These are phyloP conservation scores for Desmophyllum pertusum DNA, from an alignment of 92 coral and sea anemone species.

Conservation along the genomic window DNA sequence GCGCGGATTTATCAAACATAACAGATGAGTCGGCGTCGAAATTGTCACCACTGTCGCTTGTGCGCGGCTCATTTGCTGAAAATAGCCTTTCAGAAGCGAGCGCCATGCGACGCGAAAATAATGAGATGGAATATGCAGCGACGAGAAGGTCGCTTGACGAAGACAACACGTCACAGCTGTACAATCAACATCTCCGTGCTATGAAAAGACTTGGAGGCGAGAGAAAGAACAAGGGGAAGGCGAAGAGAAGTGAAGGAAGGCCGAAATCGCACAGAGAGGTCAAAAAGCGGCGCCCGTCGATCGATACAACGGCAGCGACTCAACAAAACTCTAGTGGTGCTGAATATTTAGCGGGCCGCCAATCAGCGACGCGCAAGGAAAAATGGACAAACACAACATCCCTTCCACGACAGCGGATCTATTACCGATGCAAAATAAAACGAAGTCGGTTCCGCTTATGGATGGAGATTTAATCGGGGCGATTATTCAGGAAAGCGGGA, in stretches of 20 bases:
- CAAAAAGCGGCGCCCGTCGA: constrained; percentile 1
- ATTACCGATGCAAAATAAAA: constrained; percentile 34
- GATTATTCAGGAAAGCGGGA: constrained; percentile 49
- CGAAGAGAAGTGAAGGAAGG: constrained; percentile 26
- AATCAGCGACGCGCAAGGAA: constrained; percentile 11
- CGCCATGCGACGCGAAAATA: neutral
- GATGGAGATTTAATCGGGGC: constrained; percentile 62
- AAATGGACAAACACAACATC: constrained; percentile 7
- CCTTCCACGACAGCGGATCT: constrained; percentile 34
- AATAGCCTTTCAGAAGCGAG: neutral
- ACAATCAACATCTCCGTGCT: neutral
- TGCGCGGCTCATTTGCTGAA: neutral
- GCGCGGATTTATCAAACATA: neutral
- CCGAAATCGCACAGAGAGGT: constrained; percentile 23
- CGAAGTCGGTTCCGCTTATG: constrained; percentile 17
- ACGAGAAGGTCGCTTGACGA: neutral
- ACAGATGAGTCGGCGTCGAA: neutral
- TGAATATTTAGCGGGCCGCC: neutral
- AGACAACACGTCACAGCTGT: constrained; percentile 10
- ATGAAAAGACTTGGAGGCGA: neutral
- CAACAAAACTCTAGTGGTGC: neutral
- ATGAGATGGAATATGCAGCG: neutral
- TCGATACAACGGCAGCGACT: constrained; percentile 6
- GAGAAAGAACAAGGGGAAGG: constrained; percentile 18
- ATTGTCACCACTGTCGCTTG: neutral